Evolutionary conservation across 2,888 invertebrate genomes (phyloP).

Genomic region (Spisula subtruncata): DNA sequence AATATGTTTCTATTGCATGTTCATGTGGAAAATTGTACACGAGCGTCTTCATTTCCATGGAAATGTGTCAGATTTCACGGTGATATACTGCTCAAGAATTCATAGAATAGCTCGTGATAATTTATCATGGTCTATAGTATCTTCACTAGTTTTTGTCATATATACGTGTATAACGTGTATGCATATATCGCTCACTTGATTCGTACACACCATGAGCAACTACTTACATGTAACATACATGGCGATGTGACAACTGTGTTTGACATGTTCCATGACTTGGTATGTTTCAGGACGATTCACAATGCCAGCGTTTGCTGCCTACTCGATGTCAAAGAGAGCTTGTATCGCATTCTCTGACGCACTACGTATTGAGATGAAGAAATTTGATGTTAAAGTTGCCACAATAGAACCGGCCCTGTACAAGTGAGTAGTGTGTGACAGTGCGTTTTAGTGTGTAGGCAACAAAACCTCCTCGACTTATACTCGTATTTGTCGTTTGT

Average conservation of each 20-base stretch:
- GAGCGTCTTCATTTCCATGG: not conserved
- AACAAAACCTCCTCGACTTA: too few relatives aligned
- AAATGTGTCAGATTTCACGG: not conserved
- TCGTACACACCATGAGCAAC: too few relatives aligned
- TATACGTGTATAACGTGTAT: too few relatives aligned
- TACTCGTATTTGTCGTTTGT: too few relatives aligned
- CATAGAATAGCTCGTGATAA: too few relatives aligned
- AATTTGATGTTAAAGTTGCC: constrained; percentile 83
- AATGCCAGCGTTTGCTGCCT: constrained; percentile 83
- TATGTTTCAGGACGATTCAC: constrained; percentile 85
- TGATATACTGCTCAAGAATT: too few relatives aligned
- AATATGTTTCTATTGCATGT: not conserved
- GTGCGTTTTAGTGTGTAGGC: too few relatives aligned
- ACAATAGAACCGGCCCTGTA: constrained; percentile 84
- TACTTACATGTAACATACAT: not conserved
- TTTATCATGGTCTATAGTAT: too few relatives aligned
- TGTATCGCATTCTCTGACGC: constrained; percentile 85
- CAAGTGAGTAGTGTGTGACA: constrained; percentile 74
- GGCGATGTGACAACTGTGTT: not conserved
- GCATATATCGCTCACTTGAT: too few relatives aligned
- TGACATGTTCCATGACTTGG: not conserved
- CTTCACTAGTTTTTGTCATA: too few relatives aligned
- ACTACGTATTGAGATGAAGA: constrained; percentile 83
- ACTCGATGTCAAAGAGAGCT: constrained; percentile 85
- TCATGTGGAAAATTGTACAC: not conserved